phyloP scores from a whole-genome alignment of 2,797 vertebrate species.

The Sebastes nivosus region DNA sequence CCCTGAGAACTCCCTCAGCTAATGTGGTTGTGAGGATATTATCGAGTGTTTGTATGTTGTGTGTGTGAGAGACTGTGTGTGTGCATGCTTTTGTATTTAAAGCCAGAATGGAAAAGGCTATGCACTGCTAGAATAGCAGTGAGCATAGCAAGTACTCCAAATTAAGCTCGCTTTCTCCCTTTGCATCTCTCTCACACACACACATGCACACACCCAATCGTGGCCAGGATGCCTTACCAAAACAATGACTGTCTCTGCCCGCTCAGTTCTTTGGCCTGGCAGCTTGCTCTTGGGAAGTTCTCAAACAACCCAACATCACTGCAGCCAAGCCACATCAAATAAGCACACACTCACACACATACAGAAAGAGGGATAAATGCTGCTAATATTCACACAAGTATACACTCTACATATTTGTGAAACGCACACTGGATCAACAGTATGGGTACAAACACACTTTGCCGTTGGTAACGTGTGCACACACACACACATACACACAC shows the following conservation, averaged over 20 bases:
- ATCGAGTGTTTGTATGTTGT: slow-evolving; percentile 30
- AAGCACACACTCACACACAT: slow-evolving; percentile 4
- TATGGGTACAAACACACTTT: slow-evolving; percentile 21
- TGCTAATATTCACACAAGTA: slow-evolving; percentile 30
- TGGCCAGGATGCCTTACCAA: slow-evolving; percentile 62
- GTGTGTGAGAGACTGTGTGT: neutral
- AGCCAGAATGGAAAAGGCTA: slow-evolving; percentile 59
- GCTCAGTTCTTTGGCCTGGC: slow-evolving; percentile 50
- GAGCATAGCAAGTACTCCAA: slow-evolving; percentile 30
- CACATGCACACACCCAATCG: slow-evolving; percentile 9
- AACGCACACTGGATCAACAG: slow-evolving; percentile 32
- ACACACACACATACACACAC: slow-evolving; percentile 39
- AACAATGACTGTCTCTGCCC: slow-evolving; percentile 74
- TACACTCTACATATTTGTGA: slow-evolving; percentile 19
- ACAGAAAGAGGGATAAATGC: slow-evolving; percentile 22
- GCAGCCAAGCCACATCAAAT: slow-evolving; percentile 81
- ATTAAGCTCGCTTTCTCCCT: slow-evolving; percentile 23
- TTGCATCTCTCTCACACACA: slow-evolving; percentile 9
- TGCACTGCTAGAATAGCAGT: slow-evolving; percentile 35
- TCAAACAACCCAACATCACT: slow-evolving; percentile 68
- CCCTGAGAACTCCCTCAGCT: slow-evolving; percentile 37
- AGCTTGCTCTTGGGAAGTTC: slow-evolving; percentile 66
- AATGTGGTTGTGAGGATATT: slow-evolving; percentile 25
- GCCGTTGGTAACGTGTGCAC: slow-evolving; percentile 10
- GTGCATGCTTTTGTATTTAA: slow-evolving; percentile 19